Conservation (phyloP, 2,797 vertebrate species). For the Pempheris klunzingeri region DNA sequence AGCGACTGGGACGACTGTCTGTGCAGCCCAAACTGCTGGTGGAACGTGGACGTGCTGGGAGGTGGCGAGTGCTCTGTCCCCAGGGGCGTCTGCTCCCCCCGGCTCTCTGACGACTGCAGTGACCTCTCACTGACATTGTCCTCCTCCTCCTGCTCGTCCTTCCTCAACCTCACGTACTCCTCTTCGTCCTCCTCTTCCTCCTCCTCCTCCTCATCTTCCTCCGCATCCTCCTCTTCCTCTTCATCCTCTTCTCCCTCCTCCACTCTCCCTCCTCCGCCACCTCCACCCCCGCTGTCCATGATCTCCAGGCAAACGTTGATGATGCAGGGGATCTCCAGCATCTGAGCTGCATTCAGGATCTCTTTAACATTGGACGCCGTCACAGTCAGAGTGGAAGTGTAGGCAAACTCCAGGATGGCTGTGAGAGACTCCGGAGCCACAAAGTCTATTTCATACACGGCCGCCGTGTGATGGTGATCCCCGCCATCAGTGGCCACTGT, state of each 20-base stretch:
- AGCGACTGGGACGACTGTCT: constrained; percentile 81
- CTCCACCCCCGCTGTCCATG: constrained; percentile 91
- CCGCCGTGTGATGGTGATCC: constrained; percentile 77
- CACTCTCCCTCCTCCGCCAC: constrained; percentile 79
- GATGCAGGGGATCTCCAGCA: constrained; percentile 97
- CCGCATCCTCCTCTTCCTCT: constrained; percentile 90
- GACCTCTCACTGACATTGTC: constrained; percentile 90
- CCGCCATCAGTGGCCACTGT: constrained; percentile 89
- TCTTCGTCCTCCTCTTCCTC: constrained; percentile 91
- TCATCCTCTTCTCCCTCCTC: constrained; percentile 85
- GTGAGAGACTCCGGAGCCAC: constrained; percentile 96
- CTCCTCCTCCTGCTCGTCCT: constrained; percentile 87
- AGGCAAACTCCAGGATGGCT: constrained; percentile 98
- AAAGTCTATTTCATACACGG: constrained; percentile 97
- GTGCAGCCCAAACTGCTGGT: constrained; percentile 62
- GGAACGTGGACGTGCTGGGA: constrained; percentile 89
- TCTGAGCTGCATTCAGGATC: constrained; percentile 93
- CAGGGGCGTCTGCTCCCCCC: constrained; percentile 77
- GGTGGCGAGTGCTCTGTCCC: constrained; percentile 79
- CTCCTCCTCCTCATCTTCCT: constrained; percentile 86
- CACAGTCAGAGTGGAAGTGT: constrained; percentile 97
- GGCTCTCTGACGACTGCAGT: constrained; percentile 85
- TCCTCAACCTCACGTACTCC: constrained; percentile 86
- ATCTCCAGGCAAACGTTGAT: constrained; percentile 98
- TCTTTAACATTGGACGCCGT: constrained; percentile 95